Conservation (phyloP, 2,888 invertebrate genomes). For the Pseudoips prasinana region DNA sequence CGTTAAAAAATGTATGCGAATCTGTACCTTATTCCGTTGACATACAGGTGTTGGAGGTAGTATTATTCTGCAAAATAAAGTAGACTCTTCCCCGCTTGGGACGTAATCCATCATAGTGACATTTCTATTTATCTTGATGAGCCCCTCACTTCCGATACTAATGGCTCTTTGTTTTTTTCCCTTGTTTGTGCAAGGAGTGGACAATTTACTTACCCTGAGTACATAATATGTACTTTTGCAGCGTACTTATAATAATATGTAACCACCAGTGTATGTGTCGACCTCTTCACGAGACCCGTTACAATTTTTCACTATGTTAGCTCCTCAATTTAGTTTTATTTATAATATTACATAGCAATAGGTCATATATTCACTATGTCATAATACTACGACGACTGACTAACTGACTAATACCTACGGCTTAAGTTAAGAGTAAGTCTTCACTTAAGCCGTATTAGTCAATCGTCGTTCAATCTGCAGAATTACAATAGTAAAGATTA, state of each 20-base stretch:
- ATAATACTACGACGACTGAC: too few species aligned
- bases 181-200: conserved; percentile 18
- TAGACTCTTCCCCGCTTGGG: conserved; percentile 46
- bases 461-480: too few species aligned
- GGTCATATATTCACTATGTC: too few species aligned
- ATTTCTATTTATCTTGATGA: conserved; percentile 79
- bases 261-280: too few species aligned
- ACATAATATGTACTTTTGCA: too few species aligned
- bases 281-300: too few species aligned
- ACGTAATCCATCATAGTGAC: conserved; percentile 75
- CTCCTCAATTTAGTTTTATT: neutral
- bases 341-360: neutral
- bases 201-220: too few species aligned
- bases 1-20: conserved; percentile 16
- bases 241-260: neutral
- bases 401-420: too few species aligned
- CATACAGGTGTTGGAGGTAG: conserved; percentile 23
- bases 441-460: too few species aligned
- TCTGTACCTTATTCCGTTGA: conserved; percentile 35
- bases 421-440: too few species aligned
- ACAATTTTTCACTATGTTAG: too few species aligned
- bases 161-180: conserved; percentile 63
- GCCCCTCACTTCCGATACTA: conserved; percentile 68
- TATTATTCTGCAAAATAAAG: conserved; percentile 40
- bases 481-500: too few species aligned